phyloP scores from a whole-genome alignment of 2,113 vertebrate genomes.

The Guaruba guarouba region DNA sequence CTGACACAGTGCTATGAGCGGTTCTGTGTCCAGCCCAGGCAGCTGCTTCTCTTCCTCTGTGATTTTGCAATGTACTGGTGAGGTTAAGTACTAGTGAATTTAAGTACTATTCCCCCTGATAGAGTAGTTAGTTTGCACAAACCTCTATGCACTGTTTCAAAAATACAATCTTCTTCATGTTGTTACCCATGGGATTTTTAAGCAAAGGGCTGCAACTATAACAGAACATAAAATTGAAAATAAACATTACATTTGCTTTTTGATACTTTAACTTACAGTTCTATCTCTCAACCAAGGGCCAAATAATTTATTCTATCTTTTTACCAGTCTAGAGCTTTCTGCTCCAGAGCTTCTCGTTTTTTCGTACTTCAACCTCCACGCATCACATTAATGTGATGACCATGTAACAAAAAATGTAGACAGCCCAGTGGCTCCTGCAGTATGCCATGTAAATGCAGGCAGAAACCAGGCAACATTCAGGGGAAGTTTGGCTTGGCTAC shows the following conservation, averaged over 20 bases:
- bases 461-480: not conserved
- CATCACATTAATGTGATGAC: not conserved
- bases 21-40: not conserved
- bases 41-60: not conserved
- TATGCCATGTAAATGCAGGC: not conserved
- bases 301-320: not conserved
- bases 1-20: not conserved
- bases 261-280: not conserved
- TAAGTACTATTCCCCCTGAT: fast-evolving
- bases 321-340: not conserved
- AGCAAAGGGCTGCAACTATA: not conserved
- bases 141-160: not conserved
- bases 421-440: not conserved
- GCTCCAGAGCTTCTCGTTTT: not conserved
- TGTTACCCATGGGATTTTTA: not conserved
- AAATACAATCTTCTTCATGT: not conserved
- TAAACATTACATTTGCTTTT: not conserved
- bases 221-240: not conserved
- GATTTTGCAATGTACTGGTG: not conserved
- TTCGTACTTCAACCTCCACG: not conserved
- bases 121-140: not conserved
- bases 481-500: not conserved
- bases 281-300: not conserved
- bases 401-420: not conserved
- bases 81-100: not conserved